Evolutionary conservation across 2,797 vertebrate genomes (phyloP).

Genomic region (Adelosebastes latens): DNA sequence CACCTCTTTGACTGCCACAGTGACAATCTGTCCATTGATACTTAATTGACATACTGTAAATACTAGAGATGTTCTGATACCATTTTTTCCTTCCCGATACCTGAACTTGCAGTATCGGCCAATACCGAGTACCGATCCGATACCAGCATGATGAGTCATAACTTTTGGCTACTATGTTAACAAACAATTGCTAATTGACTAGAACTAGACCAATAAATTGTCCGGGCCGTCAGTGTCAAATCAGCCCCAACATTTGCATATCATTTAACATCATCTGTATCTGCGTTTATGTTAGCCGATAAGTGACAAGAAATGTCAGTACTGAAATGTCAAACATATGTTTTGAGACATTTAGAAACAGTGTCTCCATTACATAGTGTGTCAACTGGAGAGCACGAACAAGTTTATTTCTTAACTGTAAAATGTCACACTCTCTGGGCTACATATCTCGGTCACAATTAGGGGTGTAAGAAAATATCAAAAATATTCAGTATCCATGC

Average conservation of each 20-base stretch:
- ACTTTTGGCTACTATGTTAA: background rate
- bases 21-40: background rate
- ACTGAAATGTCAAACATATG: background rate
- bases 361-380: no score
- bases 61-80: background rate
- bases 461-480: no score
- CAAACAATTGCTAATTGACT: background rate
- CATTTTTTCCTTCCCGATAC: no score
- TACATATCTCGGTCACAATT: background rate
- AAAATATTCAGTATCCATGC: no score
- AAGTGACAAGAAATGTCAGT: background rate
- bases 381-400: background rate
- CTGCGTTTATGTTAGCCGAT: background rate
- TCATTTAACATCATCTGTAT: background rate
- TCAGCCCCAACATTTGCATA: background rate
- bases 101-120: no score
- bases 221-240: background rate
- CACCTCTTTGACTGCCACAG: background rate
- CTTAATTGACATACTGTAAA: background rate
- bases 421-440: background rate
- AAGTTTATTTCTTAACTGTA: background rate
- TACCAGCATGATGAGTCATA: background rate
- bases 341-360: no score
- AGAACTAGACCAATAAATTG: background rate
- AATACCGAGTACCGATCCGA: no score